Base-by-base conservation (phyloP, 2,797 vertebrate species). In the Alectoris magna region DNA sequence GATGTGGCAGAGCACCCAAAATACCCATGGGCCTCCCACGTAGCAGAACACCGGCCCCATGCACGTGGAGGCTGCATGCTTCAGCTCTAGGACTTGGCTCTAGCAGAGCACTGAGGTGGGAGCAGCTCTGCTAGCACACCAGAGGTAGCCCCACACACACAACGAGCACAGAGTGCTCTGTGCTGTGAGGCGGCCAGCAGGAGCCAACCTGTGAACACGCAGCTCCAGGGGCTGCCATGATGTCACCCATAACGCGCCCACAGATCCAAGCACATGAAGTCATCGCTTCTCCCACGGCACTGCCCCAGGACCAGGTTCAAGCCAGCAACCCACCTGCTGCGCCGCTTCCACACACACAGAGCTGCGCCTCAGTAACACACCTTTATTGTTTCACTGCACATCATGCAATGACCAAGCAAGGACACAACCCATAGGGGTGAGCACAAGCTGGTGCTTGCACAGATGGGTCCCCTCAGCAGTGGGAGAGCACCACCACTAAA, bases 61-160 rank as follows among this genome's bases (percentile, higher is more conserved):
- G 1, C 41, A 41, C 1, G 0, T 4, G 5, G 6, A 22, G 3
- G 13, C 43, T n/a, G 56, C 44, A 53, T 0, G 0, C 39, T 58
- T 56, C 0, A 0, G 11, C 38, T 70, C 55, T 31, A 51, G 51
- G n/a, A 34, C 60, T 70, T 1, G 0, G 19, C 22, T 62, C 43
- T 31, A 0, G 0, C 29, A 27, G 0, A 0, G 56, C 8, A 7
- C 13, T 14, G 4, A 72, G 8, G 14, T 22, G 4, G 3, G 46
- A 60, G 11, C 1, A 2, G 0, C 17, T 38, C 17, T 2, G 11
- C 27, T 38, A 27, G 60, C 10, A n/a, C 22, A 11, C 19, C 5
- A 10, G 16, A 15, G 19, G 27, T 36, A 16, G 44, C 11, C 48
- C 5, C 1, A 11, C 8, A 21, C 17, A 43, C 9, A 39, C 64